A percentile compares a stretch with the other conserved stretches of the same genome.
Conservation (phyloP, 2,797 vertebrate species). For the Echeneis naucrates region DNA sequence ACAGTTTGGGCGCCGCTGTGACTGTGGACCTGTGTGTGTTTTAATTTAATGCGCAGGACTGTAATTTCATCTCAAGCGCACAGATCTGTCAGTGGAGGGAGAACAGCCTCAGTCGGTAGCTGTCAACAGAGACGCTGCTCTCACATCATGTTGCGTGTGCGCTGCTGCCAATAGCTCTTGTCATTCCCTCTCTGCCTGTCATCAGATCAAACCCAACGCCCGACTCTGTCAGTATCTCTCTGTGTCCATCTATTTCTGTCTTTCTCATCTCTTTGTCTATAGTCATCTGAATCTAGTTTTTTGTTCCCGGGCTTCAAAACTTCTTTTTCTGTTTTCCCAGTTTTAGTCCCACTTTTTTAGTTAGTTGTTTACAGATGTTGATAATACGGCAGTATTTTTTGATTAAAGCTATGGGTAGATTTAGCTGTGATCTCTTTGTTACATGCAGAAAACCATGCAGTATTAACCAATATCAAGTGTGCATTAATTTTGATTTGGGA, state of each 20-base stretch:
- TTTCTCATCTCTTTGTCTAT: slow-evolving; percentile 10
- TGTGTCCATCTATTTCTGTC: slow-evolving; percentile 19
- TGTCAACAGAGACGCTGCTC: slow-evolving; percentile 17
- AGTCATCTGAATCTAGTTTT: slow-evolving; percentile 15
- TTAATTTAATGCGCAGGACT: slow-evolving; percentile 18
- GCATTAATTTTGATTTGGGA: not conserved
- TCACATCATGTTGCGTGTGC: slow-evolving; percentile 7
- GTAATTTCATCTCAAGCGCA: slow-evolving; percentile 22
- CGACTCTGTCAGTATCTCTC: slow-evolving; percentile 5
- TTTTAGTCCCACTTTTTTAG: not conserved
- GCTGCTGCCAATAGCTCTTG: slow-evolving; percentile 24
- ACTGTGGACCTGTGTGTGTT: slow-evolving; percentile 2
- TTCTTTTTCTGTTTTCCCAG: not conserved
- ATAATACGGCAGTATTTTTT: not conserved
- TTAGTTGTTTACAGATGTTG: not conserved
- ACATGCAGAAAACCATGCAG: not conserved
- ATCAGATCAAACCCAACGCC: slow-evolving; percentile 17
- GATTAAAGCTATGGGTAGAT: not conserved
- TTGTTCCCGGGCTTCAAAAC: too few species aligned
- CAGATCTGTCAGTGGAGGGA: slow-evolving; percentile 20
- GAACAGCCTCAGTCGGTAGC: slow-evolving; percentile 20
- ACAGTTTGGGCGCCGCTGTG: not conserved
- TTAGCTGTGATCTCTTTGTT: not conserved
- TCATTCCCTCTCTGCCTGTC: slow-evolving; percentile 16
- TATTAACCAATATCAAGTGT: not conserved